A percentile compares a stretch with the other conserved stretches of the same genome.
phyloP scores from a whole-genome alignment of 2,888 invertebrate species.

The Melinopterus prodromus region DNA sequence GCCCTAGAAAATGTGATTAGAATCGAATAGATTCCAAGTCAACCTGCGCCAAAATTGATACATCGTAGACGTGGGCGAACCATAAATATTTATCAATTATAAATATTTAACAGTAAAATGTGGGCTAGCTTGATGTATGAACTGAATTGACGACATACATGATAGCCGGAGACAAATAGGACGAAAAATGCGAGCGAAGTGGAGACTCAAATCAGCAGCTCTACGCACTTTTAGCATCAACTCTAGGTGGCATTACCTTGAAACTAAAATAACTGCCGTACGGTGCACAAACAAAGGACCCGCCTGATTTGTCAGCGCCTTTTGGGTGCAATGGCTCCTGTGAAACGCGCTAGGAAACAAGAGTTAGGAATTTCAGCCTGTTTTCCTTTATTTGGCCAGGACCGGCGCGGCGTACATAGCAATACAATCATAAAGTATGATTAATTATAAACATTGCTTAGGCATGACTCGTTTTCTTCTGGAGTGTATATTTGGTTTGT shows the following conservation, averaged over 20 bases:
- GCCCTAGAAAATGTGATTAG: not conserved
- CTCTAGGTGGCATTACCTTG: constrained; percentile 20
- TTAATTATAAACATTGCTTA: not conserved
- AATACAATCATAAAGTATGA: not conserved
- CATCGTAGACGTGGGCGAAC: constrained; percentile 22
- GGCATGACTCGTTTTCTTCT: not conserved
- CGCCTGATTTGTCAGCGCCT: constrained; percentile 25
- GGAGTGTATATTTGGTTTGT: too few relatives aligned
- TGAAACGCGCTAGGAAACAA: constrained; percentile 11
- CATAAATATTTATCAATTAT: constrained; percentile 24
- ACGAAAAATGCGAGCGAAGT: constrained; percentile 17
- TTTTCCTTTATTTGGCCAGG: not conserved
- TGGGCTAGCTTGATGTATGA: constrained; percentile 23
- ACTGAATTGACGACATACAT: not conserved
- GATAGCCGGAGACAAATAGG: constrained; percentile 8
- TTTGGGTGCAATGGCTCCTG: constrained; percentile 24
- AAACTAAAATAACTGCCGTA: constrained; percentile 22
- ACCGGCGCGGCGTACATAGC: not conserved
- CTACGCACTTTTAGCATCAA: not conserved
- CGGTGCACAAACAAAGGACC: constrained; percentile 17
- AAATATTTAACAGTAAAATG: constrained; percentile 26
- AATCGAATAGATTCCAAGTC: not conserved
- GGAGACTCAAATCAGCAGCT: not conserved
- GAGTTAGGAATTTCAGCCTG: constrained; percentile 9
- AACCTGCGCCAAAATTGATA: not conserved